phyloP scores from a whole-genome alignment of 2,888 invertebrate genomes.

The Hanleya hanleyi region DNA sequence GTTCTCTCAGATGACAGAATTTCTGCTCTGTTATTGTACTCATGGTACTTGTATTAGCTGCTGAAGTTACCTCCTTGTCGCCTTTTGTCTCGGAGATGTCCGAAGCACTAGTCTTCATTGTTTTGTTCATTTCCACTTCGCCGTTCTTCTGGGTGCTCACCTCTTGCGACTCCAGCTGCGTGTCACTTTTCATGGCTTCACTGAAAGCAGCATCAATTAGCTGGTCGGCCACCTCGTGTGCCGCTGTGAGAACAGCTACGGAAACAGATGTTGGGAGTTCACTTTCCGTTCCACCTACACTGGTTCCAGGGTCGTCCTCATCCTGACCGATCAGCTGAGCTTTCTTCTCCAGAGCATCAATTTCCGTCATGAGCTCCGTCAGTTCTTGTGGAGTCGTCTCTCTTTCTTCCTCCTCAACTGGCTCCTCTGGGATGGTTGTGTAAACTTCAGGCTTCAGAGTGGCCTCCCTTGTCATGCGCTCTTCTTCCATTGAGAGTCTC shows the following conservation, averaged over 20 bases:
- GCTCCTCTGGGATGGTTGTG: background rate
- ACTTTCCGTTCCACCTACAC: background rate
- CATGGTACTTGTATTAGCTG: background rate
- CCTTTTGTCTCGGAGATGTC: background rate
- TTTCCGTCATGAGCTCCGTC: background rate
- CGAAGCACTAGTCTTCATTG: background rate
- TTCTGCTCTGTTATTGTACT: background rate
- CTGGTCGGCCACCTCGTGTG: background rate
- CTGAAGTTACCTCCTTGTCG: background rate
- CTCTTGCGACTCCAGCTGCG: background rate
- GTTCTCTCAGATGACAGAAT: conserved; percentile 46
- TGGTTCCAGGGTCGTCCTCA: background rate
- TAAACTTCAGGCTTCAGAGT: background rate
- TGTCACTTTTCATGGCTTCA: background rate
- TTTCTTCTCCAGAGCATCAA: conserved; percentile 1
- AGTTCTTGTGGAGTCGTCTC: background rate
- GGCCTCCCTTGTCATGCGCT: background rate
- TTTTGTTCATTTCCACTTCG: background rate
- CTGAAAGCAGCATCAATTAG: background rate
- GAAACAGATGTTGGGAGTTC: no score
- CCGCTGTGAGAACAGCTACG: background rate
- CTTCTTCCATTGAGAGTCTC: background rate
- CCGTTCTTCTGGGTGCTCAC: background rate
- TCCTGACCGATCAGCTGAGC: background rate
- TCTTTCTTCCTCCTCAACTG: conserved; percentile 19